A percentile compares a stretch with the other conserved stretches of the same genome.
phyloP scores from a whole-genome alignment of 2,888 invertebrate species.

The Leptodirus hochenwartii region DNA sequence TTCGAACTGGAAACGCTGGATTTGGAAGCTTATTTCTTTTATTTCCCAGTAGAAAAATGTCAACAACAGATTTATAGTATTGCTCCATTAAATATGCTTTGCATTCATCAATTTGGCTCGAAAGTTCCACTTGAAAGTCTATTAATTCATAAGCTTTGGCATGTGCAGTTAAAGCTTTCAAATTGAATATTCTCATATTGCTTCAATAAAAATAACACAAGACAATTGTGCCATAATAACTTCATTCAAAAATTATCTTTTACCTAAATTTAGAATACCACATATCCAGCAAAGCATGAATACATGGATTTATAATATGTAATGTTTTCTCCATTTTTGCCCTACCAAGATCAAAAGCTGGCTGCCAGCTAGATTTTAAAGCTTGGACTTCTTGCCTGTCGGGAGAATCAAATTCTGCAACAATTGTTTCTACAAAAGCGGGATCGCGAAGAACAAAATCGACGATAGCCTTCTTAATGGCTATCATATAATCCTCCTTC shows the following conservation, averaged over 20 bases:
- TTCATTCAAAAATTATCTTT: conserved; percentile 1
- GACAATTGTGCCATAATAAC: background rate
- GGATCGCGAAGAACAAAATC: conserved; percentile 81
- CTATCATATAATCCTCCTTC: conserved; percentile 68
- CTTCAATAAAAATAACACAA: conserved; percentile 25
- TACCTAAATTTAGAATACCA: conserved; percentile 67
- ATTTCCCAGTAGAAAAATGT: conserved; percentile 44
- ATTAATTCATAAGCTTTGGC: conserved; percentile 47
- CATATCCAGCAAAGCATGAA: conserved; percentile 58
- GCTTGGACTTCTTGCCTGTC: conserved; percentile 9
- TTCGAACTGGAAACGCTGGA: conserved; percentile 39
- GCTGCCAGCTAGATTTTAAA: conserved; percentile 35
- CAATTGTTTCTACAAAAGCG: conserved; percentile 30
- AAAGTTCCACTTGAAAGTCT: conserved; percentile 37
- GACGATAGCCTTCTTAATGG: conserved; percentile 80
- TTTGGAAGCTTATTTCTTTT: conserved; percentile 51
- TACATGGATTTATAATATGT: conserved; percentile 63
- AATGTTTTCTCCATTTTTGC: conserved; percentile 39
- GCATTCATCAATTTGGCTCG: conserved; percentile 45
- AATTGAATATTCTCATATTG: conserved; percentile 39
- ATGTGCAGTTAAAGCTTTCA: conserved; percentile 35
- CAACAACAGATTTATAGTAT: conserved; percentile 45
- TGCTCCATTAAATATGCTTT: conserved; percentile 43
- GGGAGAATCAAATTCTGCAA: conserved; percentile 35
- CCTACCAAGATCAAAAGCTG: conserved; percentile 26